Evolutionary conservation across 2,113 vertebrate genomes (phyloP).

Genomic region (Nansenia antarctica): DNA sequence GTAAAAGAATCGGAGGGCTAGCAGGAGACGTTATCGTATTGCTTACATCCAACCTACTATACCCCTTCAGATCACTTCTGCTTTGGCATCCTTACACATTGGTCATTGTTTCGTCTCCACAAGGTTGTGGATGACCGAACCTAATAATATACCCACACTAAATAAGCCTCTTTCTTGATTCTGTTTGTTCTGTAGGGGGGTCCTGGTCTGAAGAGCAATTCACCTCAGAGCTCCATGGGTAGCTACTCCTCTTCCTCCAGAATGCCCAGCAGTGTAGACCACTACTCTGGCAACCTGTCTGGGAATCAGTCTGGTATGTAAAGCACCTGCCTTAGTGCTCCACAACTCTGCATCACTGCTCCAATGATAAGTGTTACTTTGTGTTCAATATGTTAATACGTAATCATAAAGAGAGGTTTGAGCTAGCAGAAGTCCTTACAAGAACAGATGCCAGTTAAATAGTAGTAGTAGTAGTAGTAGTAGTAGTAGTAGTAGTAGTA

Average conservation of each 20-base stretch:
- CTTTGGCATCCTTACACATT: background rate
- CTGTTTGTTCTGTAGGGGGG: slow-evolving; percentile 40
- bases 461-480: too few relatives aligned
- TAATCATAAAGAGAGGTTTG: too few relatives aligned
- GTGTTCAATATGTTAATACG: too few relatives aligned
- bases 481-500: too few relatives aligned
- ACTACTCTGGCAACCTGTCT: slow-evolving; percentile 53
- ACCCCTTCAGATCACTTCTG: background rate
- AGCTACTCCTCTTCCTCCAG: slow-evolving; percentile 51
- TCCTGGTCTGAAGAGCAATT: slow-evolving; percentile 34
- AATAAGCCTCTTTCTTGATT: background rate
- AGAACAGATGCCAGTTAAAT: background rate
- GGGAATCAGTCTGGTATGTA: slow-evolving; percentile 41
- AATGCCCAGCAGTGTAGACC: slow-evolving; percentile 41
- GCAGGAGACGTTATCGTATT: too few relatives aligned
- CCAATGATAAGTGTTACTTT: too few relatives aligned
- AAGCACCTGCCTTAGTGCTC: background rate
- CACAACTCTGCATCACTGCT: too few relatives aligned
- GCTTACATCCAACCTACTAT: too few relatives aligned
- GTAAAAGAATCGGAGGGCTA: background rate
- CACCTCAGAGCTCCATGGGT: slow-evolving; percentile 48
- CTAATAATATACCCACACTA: background rate
- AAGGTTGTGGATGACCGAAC: too few relatives aligned
- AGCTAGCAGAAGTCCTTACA: too few relatives aligned
- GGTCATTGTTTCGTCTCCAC: background rate